Evolutionary conservation across 2,888 invertebrate genomes (phyloP).

Genomic region (Drosophila koepferae): DNA sequence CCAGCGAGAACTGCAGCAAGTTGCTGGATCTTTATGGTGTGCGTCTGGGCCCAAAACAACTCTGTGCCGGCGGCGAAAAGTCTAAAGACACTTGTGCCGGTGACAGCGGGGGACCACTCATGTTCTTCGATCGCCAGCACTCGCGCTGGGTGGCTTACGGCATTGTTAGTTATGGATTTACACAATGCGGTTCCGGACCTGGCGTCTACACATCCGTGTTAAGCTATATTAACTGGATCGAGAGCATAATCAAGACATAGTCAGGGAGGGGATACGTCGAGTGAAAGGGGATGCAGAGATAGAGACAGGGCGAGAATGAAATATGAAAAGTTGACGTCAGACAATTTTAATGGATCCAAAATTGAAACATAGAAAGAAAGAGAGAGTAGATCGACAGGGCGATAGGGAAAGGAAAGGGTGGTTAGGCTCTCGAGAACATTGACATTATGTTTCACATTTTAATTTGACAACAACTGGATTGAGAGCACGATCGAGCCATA

Average conservation of each 20-base stretch:
- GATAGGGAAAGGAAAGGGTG: not conserved
- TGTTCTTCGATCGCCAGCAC: constrained; percentile 86
- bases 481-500: constrained; percentile 47
- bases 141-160: constrained; percentile 87
- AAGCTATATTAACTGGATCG: constrained; percentile 87
- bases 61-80: constrained; percentile 90
- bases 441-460: not conserved
- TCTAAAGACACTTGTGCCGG: constrained; percentile 91
- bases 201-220: constrained; percentile 87
- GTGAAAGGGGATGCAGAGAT: too few species aligned
- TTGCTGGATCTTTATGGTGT: constrained; percentile 86
- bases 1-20: constrained; percentile 86
- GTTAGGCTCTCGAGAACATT: not conserved
- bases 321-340: not conserved
- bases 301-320: too few species aligned
- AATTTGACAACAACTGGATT: constrained; percentile 86
- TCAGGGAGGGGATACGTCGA: not conserved
- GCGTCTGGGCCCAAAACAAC: constrained; percentile 86
- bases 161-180: constrained; percentile 89
- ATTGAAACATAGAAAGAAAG: not conserved
- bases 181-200: constrained; percentile 89
- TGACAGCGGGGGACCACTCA: constrained; percentile 90
- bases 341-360: not conserved
- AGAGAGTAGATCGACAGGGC: not conserved
- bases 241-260: constrained; percentile 52